Conservation (phyloP, 2,888 invertebrate species). For the Lasioglossum zephyrum region DNA sequence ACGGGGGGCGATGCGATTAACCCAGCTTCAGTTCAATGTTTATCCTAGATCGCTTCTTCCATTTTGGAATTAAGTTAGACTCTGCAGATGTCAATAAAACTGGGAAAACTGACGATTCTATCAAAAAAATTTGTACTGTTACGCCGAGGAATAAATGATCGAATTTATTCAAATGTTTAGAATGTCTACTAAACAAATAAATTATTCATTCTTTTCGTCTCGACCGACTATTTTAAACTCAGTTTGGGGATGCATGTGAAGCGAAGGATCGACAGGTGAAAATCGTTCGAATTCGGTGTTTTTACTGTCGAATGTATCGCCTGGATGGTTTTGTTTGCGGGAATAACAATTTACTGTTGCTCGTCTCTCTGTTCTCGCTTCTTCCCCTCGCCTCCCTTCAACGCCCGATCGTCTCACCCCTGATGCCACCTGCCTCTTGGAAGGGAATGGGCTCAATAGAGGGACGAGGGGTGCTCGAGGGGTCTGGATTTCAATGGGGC, state of each 20-base stretch:
- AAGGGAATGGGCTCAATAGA: conserved; percentile 54
- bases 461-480: conserved; percentile 50
- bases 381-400: background rate
- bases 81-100: too few relatives aligned
- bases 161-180: too few relatives aligned
- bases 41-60: background rate
- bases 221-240: background rate
- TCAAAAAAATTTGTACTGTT: background rate
- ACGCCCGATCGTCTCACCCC: conserved; percentile 25
- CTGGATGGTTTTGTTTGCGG: conserved; percentile 34
- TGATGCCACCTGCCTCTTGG: conserved; percentile 53
- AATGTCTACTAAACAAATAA: too few relatives aligned
- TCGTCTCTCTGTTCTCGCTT: conserved; percentile 5
- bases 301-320: background rate
- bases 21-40: background rate
- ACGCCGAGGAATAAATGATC: too few relatives aligned
- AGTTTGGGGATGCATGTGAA: background rate
- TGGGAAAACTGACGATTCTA: too few relatives aligned
- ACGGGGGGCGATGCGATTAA: background rate
- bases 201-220: too few relatives aligned
- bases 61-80: background rate
- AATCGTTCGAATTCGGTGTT: background rate
- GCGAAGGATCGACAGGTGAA: background rate
- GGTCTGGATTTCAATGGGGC: conserved; percentile 59
- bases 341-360: conserved; percentile 52